These are phyloP conservation scores for Drosophila leonis DNA, from an alignment of 2,888 invertebrate species.

Conservation along the genomic window DNA sequence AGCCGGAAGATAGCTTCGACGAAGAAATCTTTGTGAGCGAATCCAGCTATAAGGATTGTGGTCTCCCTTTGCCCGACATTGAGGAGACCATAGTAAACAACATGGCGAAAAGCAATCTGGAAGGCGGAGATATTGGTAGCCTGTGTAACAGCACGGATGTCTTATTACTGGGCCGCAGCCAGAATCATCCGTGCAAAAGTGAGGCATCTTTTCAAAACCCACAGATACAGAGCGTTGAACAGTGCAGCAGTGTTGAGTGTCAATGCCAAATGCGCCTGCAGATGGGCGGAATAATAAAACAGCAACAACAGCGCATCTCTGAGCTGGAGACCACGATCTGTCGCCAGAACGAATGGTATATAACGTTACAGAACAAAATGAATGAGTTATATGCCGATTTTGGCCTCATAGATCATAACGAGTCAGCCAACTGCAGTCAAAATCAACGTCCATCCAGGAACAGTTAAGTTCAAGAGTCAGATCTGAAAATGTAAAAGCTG, in stretches of 20 bases:
- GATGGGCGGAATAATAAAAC: constrained; percentile 44
- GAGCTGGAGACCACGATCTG: constrained; percentile 53
- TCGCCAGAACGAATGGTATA: constrained; percentile 52
- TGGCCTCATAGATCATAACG: background rate
- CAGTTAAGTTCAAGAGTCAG: background rate
- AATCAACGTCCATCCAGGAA: background rate
- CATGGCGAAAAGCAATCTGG: constrained; percentile 3
- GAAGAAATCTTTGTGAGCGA: constrained; percentile 61
- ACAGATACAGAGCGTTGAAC: background rate
- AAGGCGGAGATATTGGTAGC: constrained; percentile 25
- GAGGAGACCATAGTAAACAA: constrained; percentile 49
- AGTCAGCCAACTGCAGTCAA: background rate
- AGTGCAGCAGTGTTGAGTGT: constrained; percentile 25
- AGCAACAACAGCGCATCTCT: constrained; percentile 51
- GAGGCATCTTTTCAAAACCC: constrained; percentile 31
- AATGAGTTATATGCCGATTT: constrained; percentile 56
- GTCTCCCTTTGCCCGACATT: constrained; percentile 45
- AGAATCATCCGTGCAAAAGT: constrained; percentile 44
- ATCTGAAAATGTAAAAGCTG: background rate
- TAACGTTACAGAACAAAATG: constrained; percentile 55
- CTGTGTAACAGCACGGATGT: constrained; percentile 60
- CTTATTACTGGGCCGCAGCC: constrained; percentile 51
- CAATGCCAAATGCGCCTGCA: constrained; percentile 31
- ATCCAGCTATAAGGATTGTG: constrained; percentile 48
- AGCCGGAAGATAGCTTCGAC: constrained; percentile 26